These are phyloP conservation scores for Gryllus bimaculatus DNA, from an alignment of 1,140 invertebrate species.

Conservation along the genomic window DNA sequence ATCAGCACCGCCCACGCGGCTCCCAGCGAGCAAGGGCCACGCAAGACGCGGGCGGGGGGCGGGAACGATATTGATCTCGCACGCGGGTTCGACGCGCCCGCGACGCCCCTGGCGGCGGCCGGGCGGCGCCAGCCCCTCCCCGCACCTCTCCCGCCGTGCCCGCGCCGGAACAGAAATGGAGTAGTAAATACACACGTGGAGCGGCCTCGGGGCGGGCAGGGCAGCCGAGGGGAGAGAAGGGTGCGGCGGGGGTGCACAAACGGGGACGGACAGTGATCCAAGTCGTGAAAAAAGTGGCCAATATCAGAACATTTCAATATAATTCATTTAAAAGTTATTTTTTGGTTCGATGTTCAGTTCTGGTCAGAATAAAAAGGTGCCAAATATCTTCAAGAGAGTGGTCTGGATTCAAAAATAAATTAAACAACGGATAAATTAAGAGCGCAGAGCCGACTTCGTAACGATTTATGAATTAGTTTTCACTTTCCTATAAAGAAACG, in stretches of 20 bases:
- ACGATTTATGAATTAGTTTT: too few relatives aligned
- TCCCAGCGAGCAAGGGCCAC: not conserved
- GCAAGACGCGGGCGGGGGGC: not conserved
- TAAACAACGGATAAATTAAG: too few relatives aligned
- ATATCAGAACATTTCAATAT: too few relatives aligned
- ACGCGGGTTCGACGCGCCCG: too few relatives aligned
- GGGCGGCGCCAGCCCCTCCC: not conserved
- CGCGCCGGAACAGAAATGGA: not conserved
- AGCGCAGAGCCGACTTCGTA: too few relatives aligned
- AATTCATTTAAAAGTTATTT: too few relatives aligned
- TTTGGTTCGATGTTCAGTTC: too few relatives aligned
- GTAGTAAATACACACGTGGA: slow-evolving; percentile 4
- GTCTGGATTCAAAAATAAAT: too few relatives aligned
- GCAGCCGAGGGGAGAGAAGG: not conserved
- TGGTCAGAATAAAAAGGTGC: too few relatives aligned
- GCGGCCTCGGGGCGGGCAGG: not conserved
- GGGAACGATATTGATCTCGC: not conserved
- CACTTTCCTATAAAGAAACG: too few relatives aligned
- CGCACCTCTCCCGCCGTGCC: not conserved
- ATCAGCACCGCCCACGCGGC: not conserved
- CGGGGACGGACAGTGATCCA: not conserved
- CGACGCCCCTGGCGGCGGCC: not conserved
- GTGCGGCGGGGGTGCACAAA: not conserved
- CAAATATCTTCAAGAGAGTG: too few relatives aligned
- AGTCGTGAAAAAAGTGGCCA: too few relatives aligned